Base-by-base conservation (phyloP, 2,888 invertebrate species). In the Stegana nigrithorax region DNA sequence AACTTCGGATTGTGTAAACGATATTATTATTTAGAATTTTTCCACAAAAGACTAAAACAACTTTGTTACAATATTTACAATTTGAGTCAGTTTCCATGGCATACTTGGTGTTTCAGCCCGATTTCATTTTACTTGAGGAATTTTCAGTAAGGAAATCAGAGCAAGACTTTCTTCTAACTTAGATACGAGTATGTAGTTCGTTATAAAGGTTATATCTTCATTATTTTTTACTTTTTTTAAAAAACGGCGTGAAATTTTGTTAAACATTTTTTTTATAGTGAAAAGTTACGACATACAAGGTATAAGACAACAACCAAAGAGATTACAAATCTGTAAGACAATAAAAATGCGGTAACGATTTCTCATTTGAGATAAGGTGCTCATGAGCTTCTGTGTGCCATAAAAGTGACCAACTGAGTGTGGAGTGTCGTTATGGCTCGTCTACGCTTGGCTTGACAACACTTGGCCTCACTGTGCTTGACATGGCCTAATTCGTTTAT, bases 341-440 rank as follows among this genome's bases (percentile, higher is more conserved):
- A 76, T 78, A 73, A 78, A 74, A 73, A 71, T 60, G 68, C 71
- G 64, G 67, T 77, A 76, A 77, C 77, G 75, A 76, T 76, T 76
- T 79, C 75, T 69, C 80, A 76, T 76, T 77, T 66, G 69, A 76
- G 75, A 76, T 76, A 76, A 79, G 80, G 73, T 71, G 69, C 69
- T 61, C 23, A 21, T 27, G 25, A 44, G 66, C 69, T 69, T 60
- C 74, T 73, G 68, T 69, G 42, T 44, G 59, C 61, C 62, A 67
- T 69, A 14, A 53, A 55, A 50, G 61, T 61, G 56, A 51, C 32
- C 63, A 67, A 59, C 64, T 64, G 67, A 47, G 12, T 21, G 53
- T 14, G 21, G 53, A 29, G 36, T 59, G 17, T 44, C 59, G 23
- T 47, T 59, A n/a, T n/a, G n/a, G n/a, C n/a, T n/a, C n/a, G n/a